Conservation (phyloP, 2,888 invertebrate genomes). For the Erebia epiphron region DNA sequence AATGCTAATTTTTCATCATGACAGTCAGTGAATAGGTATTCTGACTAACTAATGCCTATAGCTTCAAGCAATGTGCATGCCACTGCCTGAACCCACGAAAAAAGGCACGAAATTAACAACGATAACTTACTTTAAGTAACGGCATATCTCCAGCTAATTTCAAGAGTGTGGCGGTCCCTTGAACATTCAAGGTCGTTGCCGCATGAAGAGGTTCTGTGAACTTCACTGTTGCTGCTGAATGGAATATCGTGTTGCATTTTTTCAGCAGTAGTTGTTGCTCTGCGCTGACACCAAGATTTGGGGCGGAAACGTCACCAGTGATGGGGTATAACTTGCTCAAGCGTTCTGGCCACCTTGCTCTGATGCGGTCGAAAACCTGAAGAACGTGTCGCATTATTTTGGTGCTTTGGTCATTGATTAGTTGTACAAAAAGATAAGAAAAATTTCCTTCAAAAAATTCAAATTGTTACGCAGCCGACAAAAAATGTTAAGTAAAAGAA, state of each 20-base stretch:
- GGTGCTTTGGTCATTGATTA: background rate
- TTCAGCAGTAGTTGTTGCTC: conserved; percentile 85
- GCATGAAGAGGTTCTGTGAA: conserved; percentile 96
- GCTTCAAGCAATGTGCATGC: too few species aligned
- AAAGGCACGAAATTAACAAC: too few species aligned
- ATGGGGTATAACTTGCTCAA: conserved; percentile 87
- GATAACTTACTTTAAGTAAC: conserved; percentile 83
- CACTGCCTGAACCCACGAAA: too few species aligned
- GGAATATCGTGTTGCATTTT: conserved; percentile 93
- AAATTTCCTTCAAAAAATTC: too few species aligned
- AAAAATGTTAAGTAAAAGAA: too few species aligned
- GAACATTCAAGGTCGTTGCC: conserved; percentile 94
- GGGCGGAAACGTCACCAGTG: conserved; percentile 89
- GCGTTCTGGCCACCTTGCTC: conserved; percentile 84
- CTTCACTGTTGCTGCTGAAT: conserved; percentile 97
- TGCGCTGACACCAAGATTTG: conserved; percentile 86
- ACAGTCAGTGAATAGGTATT: too few species aligned
- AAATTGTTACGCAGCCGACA: too few species aligned
- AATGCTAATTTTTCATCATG: too few species aligned
- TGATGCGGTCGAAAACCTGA: conserved; percentile 88
- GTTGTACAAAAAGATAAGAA: too few species aligned
- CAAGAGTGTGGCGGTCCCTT: conserved; percentile 92
- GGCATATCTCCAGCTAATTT: conserved; percentile 92
- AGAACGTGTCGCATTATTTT: background rate
- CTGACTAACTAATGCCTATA: too few species aligned